Evolutionary conservation across 2,888 invertebrate species (phyloP).

Genomic region (Ctena decussata): DNA sequence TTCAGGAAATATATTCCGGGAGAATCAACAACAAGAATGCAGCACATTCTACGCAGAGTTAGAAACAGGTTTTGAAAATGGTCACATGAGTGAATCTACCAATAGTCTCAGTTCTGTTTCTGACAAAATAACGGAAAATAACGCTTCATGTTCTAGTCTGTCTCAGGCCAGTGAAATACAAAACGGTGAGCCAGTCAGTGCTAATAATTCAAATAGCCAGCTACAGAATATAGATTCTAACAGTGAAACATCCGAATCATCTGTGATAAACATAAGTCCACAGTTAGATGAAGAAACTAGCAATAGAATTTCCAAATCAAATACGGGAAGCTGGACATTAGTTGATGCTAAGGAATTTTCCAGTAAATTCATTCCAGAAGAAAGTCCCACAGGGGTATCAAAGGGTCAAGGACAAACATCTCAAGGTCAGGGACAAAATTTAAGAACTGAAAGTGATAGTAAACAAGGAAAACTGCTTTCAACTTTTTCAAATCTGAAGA

Average conservation of each 20-base stretch:
- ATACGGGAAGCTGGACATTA: slow-evolving; percentile 50
- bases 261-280: background rate
- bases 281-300: background rate
- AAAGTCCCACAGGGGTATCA: background rate
- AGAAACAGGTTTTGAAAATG: slow-evolving; percentile 11
- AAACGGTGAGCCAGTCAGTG: background rate
- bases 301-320: background rate
- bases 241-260: background rate
- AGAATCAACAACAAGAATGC: slow-evolving; percentile 27
- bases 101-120: slow-evolving; percentile 23
- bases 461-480: slow-evolving; percentile 58
- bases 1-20: slow-evolving; percentile 37
- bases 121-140: background rate
- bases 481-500: slow-evolving; percentile 68
- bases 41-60: slow-evolving; percentile 47
- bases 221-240: background rate
- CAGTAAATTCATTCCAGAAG: slow-evolving; percentile 1
- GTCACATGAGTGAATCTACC: slow-evolving; percentile 29
- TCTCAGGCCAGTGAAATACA: background rate
- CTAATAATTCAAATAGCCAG: background rate
- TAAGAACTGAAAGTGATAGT: slow-evolving; percentile 12
- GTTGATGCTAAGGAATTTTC: slow-evolving; percentile 37
- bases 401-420: background rate
- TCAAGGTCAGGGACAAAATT: slow-evolving; percentile 4
- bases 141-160: background rate